Percentiles rank a stretch among this genome's conserved stretches.
phyloP scores from a whole-genome alignment of 2,888 invertebrate genomes.

The Anaspis maculata region DNA sequence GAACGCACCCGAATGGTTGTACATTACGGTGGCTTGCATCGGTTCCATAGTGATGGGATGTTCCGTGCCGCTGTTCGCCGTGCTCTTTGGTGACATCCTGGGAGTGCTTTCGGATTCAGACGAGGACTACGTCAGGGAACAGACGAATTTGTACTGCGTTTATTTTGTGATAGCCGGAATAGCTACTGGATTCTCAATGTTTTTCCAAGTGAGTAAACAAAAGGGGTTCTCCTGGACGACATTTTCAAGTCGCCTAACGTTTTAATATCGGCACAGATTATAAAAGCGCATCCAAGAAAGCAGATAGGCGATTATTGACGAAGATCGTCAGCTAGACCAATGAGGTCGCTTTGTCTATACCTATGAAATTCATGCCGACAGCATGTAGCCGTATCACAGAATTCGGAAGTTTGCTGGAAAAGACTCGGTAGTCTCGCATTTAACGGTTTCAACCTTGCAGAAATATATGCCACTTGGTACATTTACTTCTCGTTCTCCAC shows the following conservation, averaged over 20 bases:
- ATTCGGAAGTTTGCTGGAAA: too few species aligned
- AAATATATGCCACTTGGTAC: too few species aligned
- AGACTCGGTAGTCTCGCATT: too few species aligned
- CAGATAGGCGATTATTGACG: too few species aligned
- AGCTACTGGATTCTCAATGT: constrained; percentile 53
- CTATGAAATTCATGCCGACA: too few species aligned
- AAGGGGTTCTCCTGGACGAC: neutral
- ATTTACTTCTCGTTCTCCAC: too few species aligned
- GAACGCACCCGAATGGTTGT: constrained; percentile 61
- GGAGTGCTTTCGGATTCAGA: constrained; percentile 41
- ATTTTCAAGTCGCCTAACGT: constrained; percentile 1
- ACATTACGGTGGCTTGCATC: constrained; percentile 52
- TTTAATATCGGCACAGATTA: too few species aligned
- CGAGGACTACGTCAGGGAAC: constrained; percentile 45
- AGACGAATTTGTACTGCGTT: constrained; percentile 54
- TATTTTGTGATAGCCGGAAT: constrained; percentile 62
- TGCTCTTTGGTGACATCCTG: constrained; percentile 65
- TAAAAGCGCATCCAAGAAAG: too few species aligned
- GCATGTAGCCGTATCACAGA: too few species aligned
- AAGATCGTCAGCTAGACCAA: too few species aligned
- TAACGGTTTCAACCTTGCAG: too few species aligned
- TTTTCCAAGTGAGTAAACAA: constrained; percentile 49
- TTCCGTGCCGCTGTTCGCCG: constrained; percentile 64
- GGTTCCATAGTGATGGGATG: constrained; percentile 59
- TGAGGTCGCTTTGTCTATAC: too few species aligned